Evolutionary conservation across 2,113 vertebrate species (phyloP).

Genomic region (Microcebus jonahi): DNA sequence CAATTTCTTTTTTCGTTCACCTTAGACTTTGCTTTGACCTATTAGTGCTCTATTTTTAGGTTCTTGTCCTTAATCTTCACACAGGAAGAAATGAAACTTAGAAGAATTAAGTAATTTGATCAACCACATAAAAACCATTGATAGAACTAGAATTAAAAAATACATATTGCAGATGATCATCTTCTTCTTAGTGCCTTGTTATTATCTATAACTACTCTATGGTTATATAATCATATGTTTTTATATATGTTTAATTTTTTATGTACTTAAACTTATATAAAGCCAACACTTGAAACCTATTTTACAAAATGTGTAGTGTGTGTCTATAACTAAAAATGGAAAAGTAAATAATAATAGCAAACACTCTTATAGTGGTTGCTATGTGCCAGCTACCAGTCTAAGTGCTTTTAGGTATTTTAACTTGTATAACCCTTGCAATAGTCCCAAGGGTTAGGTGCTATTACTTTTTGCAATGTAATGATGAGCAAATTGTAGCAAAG

Average conservation of each 20-base stretch:
- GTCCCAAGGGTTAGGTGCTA: not conserved
- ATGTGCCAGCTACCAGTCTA: not conserved
- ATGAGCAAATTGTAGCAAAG: not conserved
- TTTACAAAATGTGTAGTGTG: not conserved
- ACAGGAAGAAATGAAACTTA: not conserved
- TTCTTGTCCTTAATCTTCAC: not conserved
- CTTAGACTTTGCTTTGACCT: not conserved
- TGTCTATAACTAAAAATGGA: not conserved
- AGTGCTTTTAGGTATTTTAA: not conserved
- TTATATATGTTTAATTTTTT: not conserved
- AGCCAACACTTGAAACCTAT: not conserved
- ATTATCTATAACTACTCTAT: not conserved
- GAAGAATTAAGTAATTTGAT: not conserved
- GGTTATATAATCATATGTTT: not conserved
- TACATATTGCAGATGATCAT: not conserved
- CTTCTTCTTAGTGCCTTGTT: not conserved
- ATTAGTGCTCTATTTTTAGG: not conserved
- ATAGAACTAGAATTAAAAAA: not conserved
- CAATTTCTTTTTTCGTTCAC: not conserved
- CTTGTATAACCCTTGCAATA: not conserved
- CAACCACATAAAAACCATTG: not conserved
- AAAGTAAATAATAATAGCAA: not conserved
- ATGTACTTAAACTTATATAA: not conserved
- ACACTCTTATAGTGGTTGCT: not conserved
- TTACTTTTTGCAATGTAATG: not conserved